Conservation (phyloP, 2,113 vertebrate species). For the Antechinus stuartii region DNA sequence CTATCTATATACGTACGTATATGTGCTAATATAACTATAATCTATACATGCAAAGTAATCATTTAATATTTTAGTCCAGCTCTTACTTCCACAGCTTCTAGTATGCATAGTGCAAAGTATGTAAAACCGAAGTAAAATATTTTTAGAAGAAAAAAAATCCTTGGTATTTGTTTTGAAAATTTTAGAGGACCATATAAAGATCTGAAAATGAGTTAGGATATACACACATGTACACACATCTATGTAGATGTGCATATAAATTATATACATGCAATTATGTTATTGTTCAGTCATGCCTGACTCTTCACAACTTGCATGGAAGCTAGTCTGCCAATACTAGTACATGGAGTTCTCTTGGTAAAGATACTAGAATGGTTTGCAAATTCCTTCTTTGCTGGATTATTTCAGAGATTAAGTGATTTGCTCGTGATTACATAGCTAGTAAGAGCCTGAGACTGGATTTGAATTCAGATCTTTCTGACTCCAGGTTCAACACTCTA, state of each 20-base stretch:
- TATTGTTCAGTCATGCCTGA: not conserved
- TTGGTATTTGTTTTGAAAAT: not conserved
- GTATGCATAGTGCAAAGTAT: not conserved
- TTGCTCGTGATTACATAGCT: not conserved
- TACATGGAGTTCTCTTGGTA: not conserved
- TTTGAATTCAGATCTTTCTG: not conserved
- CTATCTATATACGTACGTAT: not conserved
- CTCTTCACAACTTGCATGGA: not conserved
- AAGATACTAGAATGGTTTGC: not conserved
- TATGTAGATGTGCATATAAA: no score
- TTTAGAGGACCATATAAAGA: not conserved
- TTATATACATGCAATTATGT: not conserved
- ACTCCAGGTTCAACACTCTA: not conserved
- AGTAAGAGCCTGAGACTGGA: not conserved
- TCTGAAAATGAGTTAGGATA: not conserved
- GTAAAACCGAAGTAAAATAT: not conserved
- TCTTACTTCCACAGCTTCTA: not conserved
- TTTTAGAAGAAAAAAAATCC: not conserved
- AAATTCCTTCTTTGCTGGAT: not conserved
- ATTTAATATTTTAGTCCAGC: not conserved
- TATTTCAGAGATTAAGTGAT: not conserved
- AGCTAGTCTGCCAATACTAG: not conserved
- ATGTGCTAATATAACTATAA: not conserved
- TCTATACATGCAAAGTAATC: not conserved
- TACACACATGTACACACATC: no score